phyloP scores from a whole-genome alignment of 2,888 invertebrate genomes.

The Dasysyrphus albostriatus region DNA sequence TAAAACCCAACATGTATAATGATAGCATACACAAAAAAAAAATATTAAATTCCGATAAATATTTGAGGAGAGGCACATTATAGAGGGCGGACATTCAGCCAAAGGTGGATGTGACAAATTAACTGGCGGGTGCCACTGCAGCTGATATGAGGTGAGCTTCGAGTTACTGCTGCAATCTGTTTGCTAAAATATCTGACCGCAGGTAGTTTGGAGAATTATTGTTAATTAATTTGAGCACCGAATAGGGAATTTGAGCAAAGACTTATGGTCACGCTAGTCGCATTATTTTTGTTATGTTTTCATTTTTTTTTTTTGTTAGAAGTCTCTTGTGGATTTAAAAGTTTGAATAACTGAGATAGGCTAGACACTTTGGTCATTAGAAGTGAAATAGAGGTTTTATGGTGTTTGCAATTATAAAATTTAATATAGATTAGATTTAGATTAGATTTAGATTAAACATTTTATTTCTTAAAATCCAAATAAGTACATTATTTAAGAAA shows the following conservation, averaged over 20 bases:
- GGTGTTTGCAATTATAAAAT: background rate
- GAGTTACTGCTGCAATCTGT: conserved; percentile 67
- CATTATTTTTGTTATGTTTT: conserved; percentile 1
- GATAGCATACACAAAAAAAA: conserved; percentile 27
- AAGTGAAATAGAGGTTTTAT: background rate
- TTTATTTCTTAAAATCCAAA: too few relatives aligned
- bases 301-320: background rate
- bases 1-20: conserved; percentile 62
- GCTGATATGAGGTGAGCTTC: background rate
- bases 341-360: conserved; percentile 17
- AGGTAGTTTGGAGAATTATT: conserved; percentile 62
- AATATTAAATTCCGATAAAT: conserved; percentile 47
- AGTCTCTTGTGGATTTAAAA: conserved; percentile 35
- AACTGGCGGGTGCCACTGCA: conserved; percentile 44
- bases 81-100: background rate
- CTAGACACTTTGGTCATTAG: conserved; percentile 39
- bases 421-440: too few relatives aligned
- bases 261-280: conserved; percentile 32
- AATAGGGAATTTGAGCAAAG: conserved; percentile 43
- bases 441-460: too few relatives aligned
- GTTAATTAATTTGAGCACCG: conserved; percentile 65
- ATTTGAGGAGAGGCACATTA: conserved; percentile 3
- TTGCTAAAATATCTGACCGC: conserved; percentile 67
- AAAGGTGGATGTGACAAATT: conserved; percentile 56
- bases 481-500: too few relatives aligned